Percentiles rank a stretch among this genome's conserved stretches.
These are phyloP conservation scores for Cyprinodon diabolis DNA, from an alignment of 2,797 vertebrate species.

Conservation along the genomic window DNA sequence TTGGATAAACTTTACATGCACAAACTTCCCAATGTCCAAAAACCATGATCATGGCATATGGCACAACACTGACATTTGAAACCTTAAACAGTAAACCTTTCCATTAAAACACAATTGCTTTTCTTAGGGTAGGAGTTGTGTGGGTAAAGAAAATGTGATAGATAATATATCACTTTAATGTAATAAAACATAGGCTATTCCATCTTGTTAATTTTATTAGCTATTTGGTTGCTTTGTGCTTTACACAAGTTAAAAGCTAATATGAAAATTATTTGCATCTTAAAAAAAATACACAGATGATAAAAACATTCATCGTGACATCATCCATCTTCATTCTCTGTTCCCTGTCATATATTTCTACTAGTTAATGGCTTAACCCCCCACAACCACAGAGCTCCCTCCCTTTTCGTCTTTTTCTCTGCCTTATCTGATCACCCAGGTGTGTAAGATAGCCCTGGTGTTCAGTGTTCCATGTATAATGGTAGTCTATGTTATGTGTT, in stretches of 20 bases:
- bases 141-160: background rate
- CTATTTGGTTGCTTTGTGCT: background rate
- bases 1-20: too few relatives aligned
- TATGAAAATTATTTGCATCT: background rate
- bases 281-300: background rate
- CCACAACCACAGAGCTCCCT: constrained; percentile 2
- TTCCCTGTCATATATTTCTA: constrained; percentile 43
- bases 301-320: background rate
- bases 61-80: too few relatives aligned
- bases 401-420: constrained; percentile 40
- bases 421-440: constrained; percentile 76
- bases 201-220: background rate
- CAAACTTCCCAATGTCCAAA: too few relatives aligned
- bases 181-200: background rate
- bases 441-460: constrained; percentile 62
- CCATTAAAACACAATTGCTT: background rate
- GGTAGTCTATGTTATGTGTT: constrained; percentile 68
- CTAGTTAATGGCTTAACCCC: constrained; percentile 60
- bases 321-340: constrained; percentile 42
- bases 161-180: background rate
- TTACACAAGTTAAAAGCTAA: background rate
- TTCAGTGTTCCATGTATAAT: constrained; percentile 66
- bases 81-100: constrained; percentile 33
- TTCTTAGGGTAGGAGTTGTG: background rate
- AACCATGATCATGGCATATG: too few relatives aligned